phyloP scores from a whole-genome alignment of 2,888 invertebrate genomes.

The Hypomecis atomaria region DNA sequence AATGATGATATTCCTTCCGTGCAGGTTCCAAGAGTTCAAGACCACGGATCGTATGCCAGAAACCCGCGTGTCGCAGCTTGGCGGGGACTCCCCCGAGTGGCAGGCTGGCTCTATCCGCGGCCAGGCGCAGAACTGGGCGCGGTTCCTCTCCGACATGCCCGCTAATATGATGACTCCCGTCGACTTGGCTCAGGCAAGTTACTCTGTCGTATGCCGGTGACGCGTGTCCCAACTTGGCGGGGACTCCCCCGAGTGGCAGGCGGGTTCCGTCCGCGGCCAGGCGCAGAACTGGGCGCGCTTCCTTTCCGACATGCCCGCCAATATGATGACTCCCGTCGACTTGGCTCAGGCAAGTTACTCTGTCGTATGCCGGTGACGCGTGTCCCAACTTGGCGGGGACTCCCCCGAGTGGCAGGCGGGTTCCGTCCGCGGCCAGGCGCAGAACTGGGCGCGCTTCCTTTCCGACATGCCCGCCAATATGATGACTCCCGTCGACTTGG shows the following conservation, averaged over 20 bases:
- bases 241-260: slow-evolving; percentile 71
- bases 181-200: slow-evolving; percentile 85
- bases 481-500: slow-evolving; percentile 91
- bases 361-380: slow-evolving; percentile 7
- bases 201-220: not conserved
- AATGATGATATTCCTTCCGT: no score
- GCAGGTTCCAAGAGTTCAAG: slow-evolving; percentile 78
- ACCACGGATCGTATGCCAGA: slow-evolving; percentile 42
- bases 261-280: slow-evolving; percentile 86
- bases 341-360: slow-evolving; percentile 82
- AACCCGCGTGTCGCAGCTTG: slow-evolving; percentile 43
- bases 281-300: slow-evolving; percentile 91
- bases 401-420: slow-evolving; percentile 84
- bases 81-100: slow-evolving; percentile 70
- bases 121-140: slow-evolving; percentile 90
- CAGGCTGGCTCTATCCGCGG: slow-evolving; percentile 85
- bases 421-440: slow-evolving; percentile 86
- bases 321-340: slow-evolving; percentile 90
- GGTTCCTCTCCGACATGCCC: slow-evolving; percentile 89
- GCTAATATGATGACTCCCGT: slow-evolving; percentile 92
- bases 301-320: slow-evolving; percentile 91
- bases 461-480: slow-evolving; percentile 91
- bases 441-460: slow-evolving; percentile 90
- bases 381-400: slow-evolving; percentile 43
- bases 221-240: slow-evolving; percentile 44